Percentiles rank a stretch among this genome's conserved stretches.
Evolutionary conservation across 2,113 vertebrate species (phyloP).

Genomic region (Stigmatopora nigra): DNA sequence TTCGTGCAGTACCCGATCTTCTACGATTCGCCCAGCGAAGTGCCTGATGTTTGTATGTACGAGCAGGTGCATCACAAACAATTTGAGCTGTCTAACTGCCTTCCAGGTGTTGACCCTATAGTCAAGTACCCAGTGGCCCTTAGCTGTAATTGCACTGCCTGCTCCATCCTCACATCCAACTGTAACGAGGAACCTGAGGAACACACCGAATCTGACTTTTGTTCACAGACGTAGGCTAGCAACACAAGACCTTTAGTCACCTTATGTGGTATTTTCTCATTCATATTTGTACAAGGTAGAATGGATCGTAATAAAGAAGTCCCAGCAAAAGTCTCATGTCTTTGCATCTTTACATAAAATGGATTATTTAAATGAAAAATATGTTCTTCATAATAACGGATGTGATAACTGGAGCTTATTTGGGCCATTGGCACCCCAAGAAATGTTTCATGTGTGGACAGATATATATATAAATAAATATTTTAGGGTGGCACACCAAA

Average conservation of each 20-base stretch:
- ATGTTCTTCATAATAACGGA: no score
- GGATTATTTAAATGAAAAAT: no score
- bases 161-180: not conserved
- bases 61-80: not conserved
- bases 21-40: not conserved
- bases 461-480: no score
- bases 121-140: conserved; percentile 5
- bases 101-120: conserved; percentile 2
- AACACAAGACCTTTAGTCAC: not conserved
- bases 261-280: not conserved
- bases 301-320: not conserved
- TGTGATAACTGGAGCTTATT: no score
- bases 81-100: conserved; percentile 3
- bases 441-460: no score
- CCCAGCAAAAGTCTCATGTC: not conserved
- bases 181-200: not conserved
- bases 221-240: not conserved
- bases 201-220: not conserved
- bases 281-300: not conserved
- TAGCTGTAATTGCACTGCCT: not conserved
- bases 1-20: conserved; percentile 2
- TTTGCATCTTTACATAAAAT: not conserved
- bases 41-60: not conserved
- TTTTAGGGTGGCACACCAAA: no score
- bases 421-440: no score